A percentile compares a stretch with the other conserved stretches of the same genome.
Evolutionary conservation across 2,888 invertebrate species (phyloP).

Genomic region (Nomada ruficornis): DNA sequence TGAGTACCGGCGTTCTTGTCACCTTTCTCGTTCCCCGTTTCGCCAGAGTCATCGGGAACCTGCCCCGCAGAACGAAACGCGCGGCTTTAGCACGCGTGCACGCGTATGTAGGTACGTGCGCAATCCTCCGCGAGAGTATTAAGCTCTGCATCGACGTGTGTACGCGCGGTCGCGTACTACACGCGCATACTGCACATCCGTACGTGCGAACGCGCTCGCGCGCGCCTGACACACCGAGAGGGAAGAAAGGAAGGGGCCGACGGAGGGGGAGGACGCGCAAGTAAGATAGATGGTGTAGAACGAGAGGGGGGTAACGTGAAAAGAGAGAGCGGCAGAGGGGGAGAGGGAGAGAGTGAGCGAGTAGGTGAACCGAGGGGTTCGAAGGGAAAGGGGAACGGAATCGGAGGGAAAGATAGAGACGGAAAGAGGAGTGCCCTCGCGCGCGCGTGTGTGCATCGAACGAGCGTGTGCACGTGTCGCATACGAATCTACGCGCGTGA

Average conservation of each 20-base stretch:
- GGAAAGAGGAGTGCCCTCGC: constrained; percentile 61
- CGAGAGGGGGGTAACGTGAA: neutral
- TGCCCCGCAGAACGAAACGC: neutral
- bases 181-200: neutral
- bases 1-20: constrained; percentile 55
- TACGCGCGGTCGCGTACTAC: constrained; percentile 1
- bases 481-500: constrained; percentile 64
- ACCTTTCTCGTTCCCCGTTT: neutral
- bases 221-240: constrained; percentile 54
- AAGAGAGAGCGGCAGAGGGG: constrained; percentile 32
- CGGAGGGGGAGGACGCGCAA: constrained; percentile 34
- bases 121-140: neutral
- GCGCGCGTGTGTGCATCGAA: constrained; percentile 52
- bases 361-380: neutral
- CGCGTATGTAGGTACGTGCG: neutral
- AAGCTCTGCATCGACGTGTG: neutral
- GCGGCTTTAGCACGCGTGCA: constrained; percentile 6
- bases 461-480: constrained; percentile 72
- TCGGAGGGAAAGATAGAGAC: constrained; percentile 38
- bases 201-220: constrained; percentile 36
- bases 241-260: constrained; percentile 45
- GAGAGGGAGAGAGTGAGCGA: constrained; percentile 9
- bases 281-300: constrained; percentile 27
- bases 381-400: constrained; percentile 51
- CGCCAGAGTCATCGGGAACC: neutral